Evolutionary conservation across 1,140 invertebrate genomes (phyloP).

Genomic region (Spodoptera frugiperda): DNA sequence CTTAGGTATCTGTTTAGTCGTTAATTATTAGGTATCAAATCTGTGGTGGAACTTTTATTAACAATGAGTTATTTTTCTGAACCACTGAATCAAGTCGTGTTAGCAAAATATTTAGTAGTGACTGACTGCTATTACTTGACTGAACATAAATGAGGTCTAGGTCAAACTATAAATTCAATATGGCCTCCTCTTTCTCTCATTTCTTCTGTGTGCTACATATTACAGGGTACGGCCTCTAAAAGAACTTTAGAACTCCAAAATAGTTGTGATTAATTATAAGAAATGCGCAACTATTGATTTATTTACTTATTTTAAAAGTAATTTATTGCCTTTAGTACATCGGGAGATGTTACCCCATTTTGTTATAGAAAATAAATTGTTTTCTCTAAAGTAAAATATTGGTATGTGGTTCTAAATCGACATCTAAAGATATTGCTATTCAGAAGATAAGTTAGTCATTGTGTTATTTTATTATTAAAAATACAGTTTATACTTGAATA

Average conservation of each 20-base stretch:
- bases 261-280: conserved; percentile 50
- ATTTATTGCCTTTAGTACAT: background rate
- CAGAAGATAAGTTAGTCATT: conserved; percentile 2
- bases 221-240: conserved; percentile 36
- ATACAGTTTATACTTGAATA: no score
- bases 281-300: background rate
- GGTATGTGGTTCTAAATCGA: conserved; percentile 17
- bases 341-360: background rate
- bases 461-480: no score
- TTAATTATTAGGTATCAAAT: background rate
- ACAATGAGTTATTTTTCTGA: background rate
- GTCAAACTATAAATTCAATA: no score
- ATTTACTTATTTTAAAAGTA: background rate
- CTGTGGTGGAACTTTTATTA: background rate
- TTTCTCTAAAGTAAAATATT: background rate
- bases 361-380: background rate
- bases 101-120: no score
- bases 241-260: conserved; percentile 33
- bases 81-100: background rate
- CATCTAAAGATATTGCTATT: conserved; percentile 13
- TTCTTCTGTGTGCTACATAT: conserved; percentile 7
- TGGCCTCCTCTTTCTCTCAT: background rate
- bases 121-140: no score
- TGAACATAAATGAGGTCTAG: no score
- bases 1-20: conserved; percentile 14